These are phyloP conservation scores for Isotomurus palustris DNA, from an alignment of 2,888 invertebrate genomes.

Conservation along the genomic window DNA sequence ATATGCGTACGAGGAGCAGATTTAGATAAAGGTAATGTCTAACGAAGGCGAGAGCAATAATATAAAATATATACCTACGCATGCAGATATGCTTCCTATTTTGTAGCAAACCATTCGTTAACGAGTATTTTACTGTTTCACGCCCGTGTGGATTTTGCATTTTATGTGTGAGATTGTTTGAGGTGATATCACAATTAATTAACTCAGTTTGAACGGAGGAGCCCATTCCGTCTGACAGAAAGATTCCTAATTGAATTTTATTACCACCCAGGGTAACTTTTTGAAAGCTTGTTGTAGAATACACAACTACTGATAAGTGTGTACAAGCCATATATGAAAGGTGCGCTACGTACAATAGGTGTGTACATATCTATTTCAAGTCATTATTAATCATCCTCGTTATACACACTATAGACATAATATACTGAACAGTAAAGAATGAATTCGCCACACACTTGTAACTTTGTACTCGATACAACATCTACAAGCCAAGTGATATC, in stretches of 20 bases:
- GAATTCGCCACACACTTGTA: too few relatives aligned
- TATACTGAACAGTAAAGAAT: too few relatives aligned
- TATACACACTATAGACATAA: too few relatives aligned
- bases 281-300: background rate
- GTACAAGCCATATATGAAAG: background rate
- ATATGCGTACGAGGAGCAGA: too few relatives aligned
- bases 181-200: conserved; percentile 38
- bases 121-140: conserved; percentile 3
- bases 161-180: conserved; percentile 5
- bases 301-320: background rate
- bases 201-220: conserved; percentile 36
- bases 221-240: conserved; percentile 38
- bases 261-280: conserved; percentile 25
- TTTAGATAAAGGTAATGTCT: too few relatives aligned
- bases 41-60: too few relatives aligned
- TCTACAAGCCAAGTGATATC: too few relatives aligned
- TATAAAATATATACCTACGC: too few relatives aligned
- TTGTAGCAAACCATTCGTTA: too few relatives aligned
- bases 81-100: too few relatives aligned
- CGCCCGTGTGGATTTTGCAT: background rate
- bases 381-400: too few relatives aligned
- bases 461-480: too few relatives aligned
- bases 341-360: background rate
- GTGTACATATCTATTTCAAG: background rate
- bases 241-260: conserved; percentile 39